Conservation (phyloP, 2,888 invertebrate species). For the Troglohyphantes excavatus region DNA sequence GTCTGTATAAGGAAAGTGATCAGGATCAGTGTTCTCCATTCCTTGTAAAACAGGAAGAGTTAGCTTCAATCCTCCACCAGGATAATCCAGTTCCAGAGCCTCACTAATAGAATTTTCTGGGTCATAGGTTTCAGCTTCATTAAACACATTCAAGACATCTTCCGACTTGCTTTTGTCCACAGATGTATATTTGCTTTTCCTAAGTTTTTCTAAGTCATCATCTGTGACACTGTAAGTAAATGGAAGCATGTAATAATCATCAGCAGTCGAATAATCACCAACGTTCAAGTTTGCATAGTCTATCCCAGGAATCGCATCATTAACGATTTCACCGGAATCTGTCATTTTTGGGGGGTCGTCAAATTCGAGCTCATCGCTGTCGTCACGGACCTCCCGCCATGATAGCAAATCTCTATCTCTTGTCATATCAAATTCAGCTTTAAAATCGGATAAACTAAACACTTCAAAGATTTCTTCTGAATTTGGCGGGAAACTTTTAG, state of each 20-base stretch:
- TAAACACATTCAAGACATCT: background rate
- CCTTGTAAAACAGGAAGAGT: slow-evolving; percentile 24
- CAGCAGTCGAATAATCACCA: background rate
- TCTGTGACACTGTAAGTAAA: slow-evolving; percentile 35
- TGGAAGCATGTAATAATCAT: slow-evolving; percentile 59
- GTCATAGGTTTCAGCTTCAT: background rate
- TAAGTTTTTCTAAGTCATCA: background rate
- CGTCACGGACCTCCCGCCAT: slow-evolving; percentile 29
- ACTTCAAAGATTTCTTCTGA: background rate
- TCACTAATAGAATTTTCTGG: background rate
- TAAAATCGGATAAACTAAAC: background rate
- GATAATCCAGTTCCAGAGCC: slow-evolving; percentile 13
- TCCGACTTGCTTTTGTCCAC: background rate
- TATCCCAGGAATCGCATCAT: background rate
- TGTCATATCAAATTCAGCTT: background rate
- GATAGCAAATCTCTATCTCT: background rate
- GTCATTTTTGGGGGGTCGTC: background rate
- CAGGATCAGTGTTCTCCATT: slow-evolving; percentile 38
- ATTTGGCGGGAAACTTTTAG: background rate
- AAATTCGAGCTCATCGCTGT: background rate
- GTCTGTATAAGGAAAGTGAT: slow-evolving; percentile 43
- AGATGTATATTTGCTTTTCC: background rate
- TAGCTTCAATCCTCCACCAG: slow-evolving; percentile 52
- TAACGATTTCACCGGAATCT: background rate
- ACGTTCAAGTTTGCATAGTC: background rate